Base-by-base conservation (phyloP, 2,888 invertebrate species). In the Fissipunctia ypsillon region DNA sequence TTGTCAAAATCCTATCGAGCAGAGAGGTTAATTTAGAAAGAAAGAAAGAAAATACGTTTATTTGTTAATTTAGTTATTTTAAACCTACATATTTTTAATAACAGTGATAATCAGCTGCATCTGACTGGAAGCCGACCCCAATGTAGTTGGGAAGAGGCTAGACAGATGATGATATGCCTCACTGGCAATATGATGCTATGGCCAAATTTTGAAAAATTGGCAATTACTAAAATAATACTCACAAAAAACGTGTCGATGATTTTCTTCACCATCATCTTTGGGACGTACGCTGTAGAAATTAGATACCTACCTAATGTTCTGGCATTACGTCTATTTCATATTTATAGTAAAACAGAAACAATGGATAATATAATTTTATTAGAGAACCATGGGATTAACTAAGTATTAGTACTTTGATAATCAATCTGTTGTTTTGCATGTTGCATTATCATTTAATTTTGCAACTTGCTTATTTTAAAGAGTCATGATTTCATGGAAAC, bases 311-410 rank as follows among this genome's bases (percentile, higher is more conserved):
- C n/a, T n/a, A 38, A 31, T 16, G 22, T n/a, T 28, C n/a, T 52
- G 22, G 9, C 22, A 60, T 43, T 22, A 25, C 9, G 25, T 43
- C 4, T 43, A 43, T 52, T 52, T 22, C 35, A 73, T 28, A 72
- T 73, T 45, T 54, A 73, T 73, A 73, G 38, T 38, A 31, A 45
- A 73, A 45, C 9, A 54, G 60, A 45, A 61, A 73, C 73, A 73
- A 73, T 73, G 54, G 61, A n/a, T 38, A 25, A 16, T 73, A 73
- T 19, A 73, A 63, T 41, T 28, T n/a, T 9, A 35, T 38, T 38
- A 52, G 38, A 73, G 35, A 45, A 45, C 28, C 31, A 35, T 16
- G 3, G 5, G 38, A 74, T 74, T 45, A 38, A 31, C 35, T 4
- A 75, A 31, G 41, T 31, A 41, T 57, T 31, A 50, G 5, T 48